Conservation (phyloP, 2,888 invertebrate species). For the Cyrtodaria siliqua region DNA sequence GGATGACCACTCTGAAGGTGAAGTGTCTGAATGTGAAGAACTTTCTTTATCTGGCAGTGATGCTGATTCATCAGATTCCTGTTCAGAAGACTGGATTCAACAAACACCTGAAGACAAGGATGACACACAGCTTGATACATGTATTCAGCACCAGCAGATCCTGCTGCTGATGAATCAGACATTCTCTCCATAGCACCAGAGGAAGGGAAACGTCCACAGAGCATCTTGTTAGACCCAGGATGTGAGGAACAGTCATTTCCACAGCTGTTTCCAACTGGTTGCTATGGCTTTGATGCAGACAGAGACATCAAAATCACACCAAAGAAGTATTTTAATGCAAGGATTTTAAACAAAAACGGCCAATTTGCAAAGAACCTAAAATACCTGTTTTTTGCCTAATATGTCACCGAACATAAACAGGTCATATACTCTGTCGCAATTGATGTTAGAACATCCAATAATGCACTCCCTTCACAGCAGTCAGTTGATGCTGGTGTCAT, state of each 20-base stretch:
- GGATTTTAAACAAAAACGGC: conserved; percentile 39
- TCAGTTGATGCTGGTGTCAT: conserved; percentile 30
- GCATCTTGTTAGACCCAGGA: conserved; percentile 35
- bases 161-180: conserved; percentile 50
- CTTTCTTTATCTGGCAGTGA: too few species aligned
- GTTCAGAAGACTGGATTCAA: too few species aligned
- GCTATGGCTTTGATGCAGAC: conserved; percentile 44
- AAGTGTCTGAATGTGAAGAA: too few species aligned
- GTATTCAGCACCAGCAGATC: conserved; percentile 45
- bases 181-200: conserved; percentile 43
- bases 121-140: conserved; percentile 40
- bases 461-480: conserved; percentile 52
- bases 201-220: conserved; percentile 47
- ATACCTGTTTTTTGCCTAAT: conserved; percentile 50
- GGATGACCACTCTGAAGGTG: too few species aligned
- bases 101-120: too few species aligned
- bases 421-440: conserved; percentile 38
- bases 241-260: conserved; percentile 55
- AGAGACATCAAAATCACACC: conserved; percentile 33
- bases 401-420: conserved; percentile 49
- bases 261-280: conserved; percentile 41
- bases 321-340: conserved; percentile 52
- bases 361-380: conserved; percentile 49
- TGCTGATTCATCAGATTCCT: too few species aligned
- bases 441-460: conserved; percentile 29